Evolutionary conservation across 2,113 vertebrate genomes (phyloP).

Genomic region (Elachura formosa): DNA sequence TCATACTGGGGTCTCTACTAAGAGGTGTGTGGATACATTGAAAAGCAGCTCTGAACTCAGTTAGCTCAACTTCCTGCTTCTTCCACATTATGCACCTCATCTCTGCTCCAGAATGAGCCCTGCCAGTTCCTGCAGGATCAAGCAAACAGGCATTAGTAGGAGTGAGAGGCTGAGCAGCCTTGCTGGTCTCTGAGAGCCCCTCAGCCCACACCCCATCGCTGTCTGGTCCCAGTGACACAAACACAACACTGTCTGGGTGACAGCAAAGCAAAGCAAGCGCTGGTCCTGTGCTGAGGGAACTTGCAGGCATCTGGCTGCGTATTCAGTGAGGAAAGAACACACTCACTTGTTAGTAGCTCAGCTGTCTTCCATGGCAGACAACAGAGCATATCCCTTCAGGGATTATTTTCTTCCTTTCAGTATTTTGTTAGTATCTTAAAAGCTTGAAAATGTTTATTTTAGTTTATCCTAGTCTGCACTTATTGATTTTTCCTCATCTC

Average conservation of each 20-base stretch:
- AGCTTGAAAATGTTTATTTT: constrained; percentile 8
- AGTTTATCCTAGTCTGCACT: neutral
- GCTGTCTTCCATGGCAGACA: neutral
- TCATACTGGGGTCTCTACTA: neutral
- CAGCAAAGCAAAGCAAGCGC: neutral
- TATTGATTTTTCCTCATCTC: neutral
- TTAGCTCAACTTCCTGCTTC: neutral
- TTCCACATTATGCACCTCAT: neutral
- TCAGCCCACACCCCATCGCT: neutral
- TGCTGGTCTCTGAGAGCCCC: neutral
- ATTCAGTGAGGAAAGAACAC: neutral
- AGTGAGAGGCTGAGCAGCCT: neutral
- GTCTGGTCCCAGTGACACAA: neutral
- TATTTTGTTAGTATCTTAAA: constrained; percentile 13
- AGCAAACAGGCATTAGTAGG: neutral
- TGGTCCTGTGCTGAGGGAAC: neutral
- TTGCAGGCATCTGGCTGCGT: neutral
- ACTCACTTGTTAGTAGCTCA: neutral
- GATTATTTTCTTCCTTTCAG: neutral
- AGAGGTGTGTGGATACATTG: neutral
- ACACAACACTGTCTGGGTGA: rapidly evolving
- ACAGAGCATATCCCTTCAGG: neutral
- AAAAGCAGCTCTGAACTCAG: neutral
- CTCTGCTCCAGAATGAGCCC: neutral
- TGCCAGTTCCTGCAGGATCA: neutral